Evolutionary conservation across 2,888 invertebrate species (phyloP), one percentile per base, ranked within the genome.

Genomic region (Tenthredo notha): DNA sequence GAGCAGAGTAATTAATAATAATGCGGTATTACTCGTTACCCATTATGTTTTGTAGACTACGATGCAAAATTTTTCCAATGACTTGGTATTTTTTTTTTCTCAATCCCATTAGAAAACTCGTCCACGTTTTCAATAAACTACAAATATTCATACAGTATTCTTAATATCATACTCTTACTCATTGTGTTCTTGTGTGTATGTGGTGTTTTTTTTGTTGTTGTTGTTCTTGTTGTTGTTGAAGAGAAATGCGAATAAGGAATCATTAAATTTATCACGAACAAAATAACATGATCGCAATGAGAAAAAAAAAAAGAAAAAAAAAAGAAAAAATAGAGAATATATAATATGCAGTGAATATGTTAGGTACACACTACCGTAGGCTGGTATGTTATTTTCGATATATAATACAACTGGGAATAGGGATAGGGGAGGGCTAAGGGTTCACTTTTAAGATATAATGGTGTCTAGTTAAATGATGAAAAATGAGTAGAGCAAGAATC

Each of bases 381-480:
- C 87, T 87, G 87, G 87, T 77, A 83, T 83, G 70, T 89, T 87
- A 88, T 86, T 87, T 83, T 85, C 86, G 88, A 89, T 89, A 88
- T 89, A 89, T 89, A 88, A 90, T 90, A 88, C 89, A 88, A 88
- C 88, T 88, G 87, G 87, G 83, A 67, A 40, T 67, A 47, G 70
- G 83, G 54, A 54, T 18, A 10, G 33, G 37, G 37, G 6, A 4
- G 84, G 54, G 77, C 33, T 74, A 77, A 25, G 12, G 21, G 58
- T 86, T 74, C 43, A 43, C 43, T 74, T 74, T 74, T 74, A 40
- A 74, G 43, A 74, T 85, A 88, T 88, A 88, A 87, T 88, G 88
- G 87, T 86, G 86, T 88, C 87, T 88, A 88, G 88, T 88, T 87
- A 88, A 88, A 87, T 86, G 89, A 89, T 89, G 89, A 84, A 70